phyloP scores from a whole-genome alignment of 2,797 vertebrate genomes.

The Sebastes trivittatus region DNA sequence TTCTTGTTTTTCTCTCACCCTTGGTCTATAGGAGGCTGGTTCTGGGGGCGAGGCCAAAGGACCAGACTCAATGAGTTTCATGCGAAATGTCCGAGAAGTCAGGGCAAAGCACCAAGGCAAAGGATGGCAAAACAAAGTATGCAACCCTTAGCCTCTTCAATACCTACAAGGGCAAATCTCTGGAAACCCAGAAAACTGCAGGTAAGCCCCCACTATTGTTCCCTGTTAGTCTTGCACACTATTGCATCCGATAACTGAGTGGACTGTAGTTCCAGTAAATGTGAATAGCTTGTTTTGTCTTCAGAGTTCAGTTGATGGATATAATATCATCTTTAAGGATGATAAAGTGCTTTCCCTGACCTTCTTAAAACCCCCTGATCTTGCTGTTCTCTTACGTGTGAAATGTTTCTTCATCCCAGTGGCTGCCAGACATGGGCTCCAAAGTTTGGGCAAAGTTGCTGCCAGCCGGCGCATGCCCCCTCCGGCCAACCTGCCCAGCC shows the following conservation, averaged over 20 bases:
- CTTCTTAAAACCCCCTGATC: neutral
- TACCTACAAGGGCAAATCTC: slow-evolving; percentile 98
- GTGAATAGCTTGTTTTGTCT: neutral
- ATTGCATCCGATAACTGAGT: neutral
- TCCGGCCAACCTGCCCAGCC: slow-evolving; percentile 96
- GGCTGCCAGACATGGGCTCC: slow-evolving; percentile 98
- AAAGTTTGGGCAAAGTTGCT: slow-evolving; percentile 99
- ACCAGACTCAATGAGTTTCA: slow-evolving; percentile 99
- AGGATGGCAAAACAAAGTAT: slow-evolving; percentile 99
- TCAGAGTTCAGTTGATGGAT: neutral
- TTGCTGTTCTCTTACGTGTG: neutral
- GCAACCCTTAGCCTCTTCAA: slow-evolving; percentile 99
- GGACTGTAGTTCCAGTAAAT: neutral
- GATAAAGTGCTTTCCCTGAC: neutral
- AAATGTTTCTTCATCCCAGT: slow-evolving; percentile 75
- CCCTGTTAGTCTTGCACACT: neutral
- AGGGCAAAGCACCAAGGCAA: slow-evolving; percentile 99
- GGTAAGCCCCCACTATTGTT: slow-evolving; percentile 78
- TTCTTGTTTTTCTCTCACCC: neutral
- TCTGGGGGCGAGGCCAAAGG: slow-evolving; percentile 90
- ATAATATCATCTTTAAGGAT: neutral
- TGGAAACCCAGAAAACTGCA: slow-evolving; percentile 99
- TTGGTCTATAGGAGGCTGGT: slow-evolving; percentile 81
- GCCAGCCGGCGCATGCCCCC: slow-evolving; percentile 97
- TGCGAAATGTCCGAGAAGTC: slow-evolving; percentile 99